Percentiles rank a stretch among this genome's conserved stretches.
phyloP scores from a whole-genome alignment of 2,113 vertebrate genomes.

The Calonectris borealis region DNA sequence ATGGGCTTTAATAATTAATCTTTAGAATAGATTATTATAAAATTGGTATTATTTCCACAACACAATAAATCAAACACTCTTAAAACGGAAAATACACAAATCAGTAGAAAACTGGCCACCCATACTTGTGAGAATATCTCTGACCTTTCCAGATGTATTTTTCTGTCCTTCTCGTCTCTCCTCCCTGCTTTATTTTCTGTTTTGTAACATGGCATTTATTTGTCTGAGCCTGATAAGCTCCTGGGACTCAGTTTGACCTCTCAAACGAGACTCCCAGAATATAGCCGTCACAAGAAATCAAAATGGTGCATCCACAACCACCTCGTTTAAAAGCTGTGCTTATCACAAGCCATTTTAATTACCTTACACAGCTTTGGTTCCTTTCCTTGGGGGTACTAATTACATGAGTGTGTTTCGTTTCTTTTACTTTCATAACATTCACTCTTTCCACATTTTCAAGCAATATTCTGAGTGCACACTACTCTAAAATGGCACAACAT shows the following conservation, averaged over 20 bases:
- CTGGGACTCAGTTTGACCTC: constrained; percentile 17
- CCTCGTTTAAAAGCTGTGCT: constrained; percentile 43
- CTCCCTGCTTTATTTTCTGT: background rate
- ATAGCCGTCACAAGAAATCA: constrained; percentile 4
- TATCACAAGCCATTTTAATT: constrained; percentile 64
- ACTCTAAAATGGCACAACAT: constrained; percentile 46
- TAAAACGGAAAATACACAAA: background rate
- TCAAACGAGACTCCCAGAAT: constrained; percentile 41
- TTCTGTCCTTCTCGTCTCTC: background rate
- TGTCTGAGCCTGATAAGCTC: background rate
- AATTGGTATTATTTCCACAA: background rate
- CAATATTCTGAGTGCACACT: background rate
- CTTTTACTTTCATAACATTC: background rate
- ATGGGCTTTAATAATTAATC: background rate
- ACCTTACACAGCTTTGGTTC: constrained; percentile 52
- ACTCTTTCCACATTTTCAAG: constrained; percentile 21
- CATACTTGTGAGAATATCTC: background rate
- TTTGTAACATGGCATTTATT: background rate
- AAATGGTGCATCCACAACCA: constrained; percentile 49
- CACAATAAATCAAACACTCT: background rate
- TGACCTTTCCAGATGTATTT: background rate
- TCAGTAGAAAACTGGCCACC: background rate
- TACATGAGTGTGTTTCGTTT: background rate
- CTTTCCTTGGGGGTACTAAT: constrained; percentile 58
- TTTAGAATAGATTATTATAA: background rate